These are phyloP conservation scores for Meloidogyne floridensis DNA, from an alignment of 1,140 invertebrate species.

Conservation along the genomic window DNA sequence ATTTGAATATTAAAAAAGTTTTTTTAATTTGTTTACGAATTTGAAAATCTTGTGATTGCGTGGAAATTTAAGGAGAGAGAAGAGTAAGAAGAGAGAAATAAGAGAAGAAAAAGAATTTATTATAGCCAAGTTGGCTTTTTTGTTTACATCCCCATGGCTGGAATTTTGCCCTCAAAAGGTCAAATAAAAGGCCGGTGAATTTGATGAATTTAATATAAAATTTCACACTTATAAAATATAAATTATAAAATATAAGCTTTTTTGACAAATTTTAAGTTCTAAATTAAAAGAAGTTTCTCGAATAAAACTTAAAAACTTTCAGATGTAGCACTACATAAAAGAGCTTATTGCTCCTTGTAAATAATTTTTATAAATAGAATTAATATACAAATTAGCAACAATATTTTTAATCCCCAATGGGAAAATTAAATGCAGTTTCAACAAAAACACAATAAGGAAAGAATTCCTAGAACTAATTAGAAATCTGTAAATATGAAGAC, in stretches of 20 bases:
- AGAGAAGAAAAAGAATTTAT: not conserved
- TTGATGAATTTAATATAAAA: too few species aligned
- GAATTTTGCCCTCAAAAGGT: not conserved
- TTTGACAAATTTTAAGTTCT: too few species aligned
- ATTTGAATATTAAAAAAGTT: not conserved
- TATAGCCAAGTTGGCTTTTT: not conserved
- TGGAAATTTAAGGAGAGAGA: not conserved
- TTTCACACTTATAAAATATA: too few species aligned
- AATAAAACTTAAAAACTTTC: not conserved
- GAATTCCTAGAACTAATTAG: too few species aligned
- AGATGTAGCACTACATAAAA: not conserved
- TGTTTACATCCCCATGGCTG: not conserved
- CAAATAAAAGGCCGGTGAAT: conserved; percentile 13
- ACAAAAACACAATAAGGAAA: not conserved
- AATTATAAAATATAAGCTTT: not conserved
- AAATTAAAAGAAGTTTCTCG: too few species aligned
- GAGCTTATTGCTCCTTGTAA: not conserved
- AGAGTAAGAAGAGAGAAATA: not conserved
- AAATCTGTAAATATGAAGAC: too few species aligned
- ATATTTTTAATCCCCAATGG: not conserved
- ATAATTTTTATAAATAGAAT: not conserved
- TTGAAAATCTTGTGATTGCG: not conserved
- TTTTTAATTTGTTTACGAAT: not conserved
- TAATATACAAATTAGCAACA: not conserved
- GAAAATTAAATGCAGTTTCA: not conserved